Evolutionary conservation across 2,888 invertebrate genomes (phyloP).

Genomic region (Vandiemenella viatica): DNA sequence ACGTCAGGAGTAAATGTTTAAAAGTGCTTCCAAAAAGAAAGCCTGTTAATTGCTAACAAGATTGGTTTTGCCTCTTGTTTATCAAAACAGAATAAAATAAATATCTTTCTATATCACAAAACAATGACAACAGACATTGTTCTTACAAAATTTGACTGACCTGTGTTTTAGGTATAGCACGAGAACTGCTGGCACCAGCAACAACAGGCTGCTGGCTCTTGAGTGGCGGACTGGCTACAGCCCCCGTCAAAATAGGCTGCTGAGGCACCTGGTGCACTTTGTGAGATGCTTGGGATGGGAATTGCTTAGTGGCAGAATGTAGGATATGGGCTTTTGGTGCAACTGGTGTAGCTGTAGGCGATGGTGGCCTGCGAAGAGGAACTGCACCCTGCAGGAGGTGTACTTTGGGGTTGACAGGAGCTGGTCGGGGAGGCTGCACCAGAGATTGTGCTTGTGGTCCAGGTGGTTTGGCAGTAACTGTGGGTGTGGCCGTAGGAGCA

Average conservation of each 20-base stretch:
- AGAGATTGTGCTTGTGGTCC: conserved; percentile 1
- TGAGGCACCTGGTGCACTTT: conserved; percentile 19
- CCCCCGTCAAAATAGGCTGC: conserved; percentile 21
- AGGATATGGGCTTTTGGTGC: conserved; percentile 29
- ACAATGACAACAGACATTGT: too few relatives aligned
- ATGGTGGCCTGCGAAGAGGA: not conserved
- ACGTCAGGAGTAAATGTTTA: too few relatives aligned
- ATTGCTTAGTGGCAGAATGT: conserved; percentile 30
- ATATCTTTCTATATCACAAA: too few relatives aligned
- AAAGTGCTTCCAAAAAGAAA: too few relatives aligned
- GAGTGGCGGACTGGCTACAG: conserved; percentile 40
- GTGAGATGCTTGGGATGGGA: conserved; percentile 17
- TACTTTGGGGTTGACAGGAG: conserved; percentile 26
- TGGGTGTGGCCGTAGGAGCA: conserved; percentile 25
- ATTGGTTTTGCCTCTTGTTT: too few relatives aligned
- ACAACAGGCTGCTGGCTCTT: conserved; percentile 33
- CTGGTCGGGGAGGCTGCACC: conserved; percentile 3
- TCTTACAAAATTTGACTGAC: too few relatives aligned
- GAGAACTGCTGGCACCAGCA: conserved; percentile 27
- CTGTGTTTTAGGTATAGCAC: conserved; percentile 19
- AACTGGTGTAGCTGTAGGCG: not conserved
- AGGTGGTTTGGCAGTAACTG: not conserved
- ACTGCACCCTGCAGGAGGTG: conserved; percentile 21
- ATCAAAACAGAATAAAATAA: too few relatives aligned
- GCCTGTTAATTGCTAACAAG: too few relatives aligned